Percentiles rank a stretch among this genome's conserved stretches.
These are phyloP conservation scores for Lepus townsendii DNA, from an alignment of 2,797 vertebrate genomes.

Conservation along the genomic window DNA sequence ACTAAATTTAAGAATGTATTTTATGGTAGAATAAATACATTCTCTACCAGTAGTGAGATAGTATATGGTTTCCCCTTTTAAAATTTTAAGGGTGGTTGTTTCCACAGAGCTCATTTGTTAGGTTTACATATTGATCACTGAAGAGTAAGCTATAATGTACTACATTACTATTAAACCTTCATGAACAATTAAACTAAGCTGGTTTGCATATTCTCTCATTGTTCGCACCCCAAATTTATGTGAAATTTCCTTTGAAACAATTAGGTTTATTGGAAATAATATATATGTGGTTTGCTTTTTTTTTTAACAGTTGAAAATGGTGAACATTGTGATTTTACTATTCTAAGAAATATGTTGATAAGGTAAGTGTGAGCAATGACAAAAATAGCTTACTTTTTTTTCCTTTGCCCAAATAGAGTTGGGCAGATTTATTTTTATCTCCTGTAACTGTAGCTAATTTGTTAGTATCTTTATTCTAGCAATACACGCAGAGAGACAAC, in stretches of 20 bases:
- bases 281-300: conserved; percentile 2
- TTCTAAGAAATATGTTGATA: conserved; percentile 99
- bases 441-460: conserved; percentile 34
- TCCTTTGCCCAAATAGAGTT: background rate
- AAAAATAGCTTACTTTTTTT: background rate
- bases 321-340: conserved; percentile 99
- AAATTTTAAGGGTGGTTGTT: conserved; percentile 31
- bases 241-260: conserved; percentile 59
- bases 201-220: conserved; percentile 19
- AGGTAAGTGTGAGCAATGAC: conserved; percentile 90
- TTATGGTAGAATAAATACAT: conserved; percentile 29
- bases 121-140: background rate
- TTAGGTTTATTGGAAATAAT: conserved; percentile 65
- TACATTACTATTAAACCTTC: conserved; percentile 25
- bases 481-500: background rate
- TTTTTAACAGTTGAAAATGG: conserved; percentile 95
- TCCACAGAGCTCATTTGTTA: conserved; percentile 15
- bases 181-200: conserved; percentile 25
- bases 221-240: background rate
- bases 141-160: background rate
- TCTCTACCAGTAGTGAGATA: background rate
- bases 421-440: conserved; percentile 31
- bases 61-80: background rate
- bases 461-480: conserved; percentile 21
- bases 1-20: conserved; percentile 14